Percentiles rank a stretch among this genome's conserved stretches.
Evolutionary conservation across 1,140 invertebrate species (phyloP).

Genomic region (Tetraneura akinire): DNA sequence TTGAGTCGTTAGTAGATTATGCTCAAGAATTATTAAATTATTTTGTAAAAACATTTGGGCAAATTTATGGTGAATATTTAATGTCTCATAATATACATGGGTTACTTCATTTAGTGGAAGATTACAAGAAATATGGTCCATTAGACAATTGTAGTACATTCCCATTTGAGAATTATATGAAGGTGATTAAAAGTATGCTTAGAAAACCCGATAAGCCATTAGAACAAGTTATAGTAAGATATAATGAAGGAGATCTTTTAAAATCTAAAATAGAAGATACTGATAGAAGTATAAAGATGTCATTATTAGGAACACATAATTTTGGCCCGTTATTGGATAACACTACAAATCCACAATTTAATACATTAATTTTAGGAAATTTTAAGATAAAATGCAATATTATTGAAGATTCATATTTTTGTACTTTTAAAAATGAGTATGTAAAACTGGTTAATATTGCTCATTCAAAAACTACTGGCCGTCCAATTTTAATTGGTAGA

Average conservation of each 20-base stretch:
- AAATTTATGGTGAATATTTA: background rate
- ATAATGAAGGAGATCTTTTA: background rate
- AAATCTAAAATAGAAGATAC: background rate
- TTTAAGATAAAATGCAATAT: background rate
- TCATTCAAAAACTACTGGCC: background rate
- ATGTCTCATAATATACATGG: slow-evolving; percentile 7
- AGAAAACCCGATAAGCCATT: background rate
- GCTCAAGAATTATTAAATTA: background rate
- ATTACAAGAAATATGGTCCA: background rate
- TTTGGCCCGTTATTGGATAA: background rate
- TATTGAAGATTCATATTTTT: background rate
- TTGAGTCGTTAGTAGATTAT: background rate
- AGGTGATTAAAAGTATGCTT: background rate
- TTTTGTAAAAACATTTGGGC: background rate
- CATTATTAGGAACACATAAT: background rate
- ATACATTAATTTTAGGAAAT: background rate
- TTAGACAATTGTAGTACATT: background rate
- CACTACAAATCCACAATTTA: background rate
- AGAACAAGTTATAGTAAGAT: background rate
- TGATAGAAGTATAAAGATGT: too few relatives aligned
- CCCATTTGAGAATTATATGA: background rate
- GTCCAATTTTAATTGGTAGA: background rate
- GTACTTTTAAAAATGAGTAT: background rate
- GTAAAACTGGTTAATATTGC: background rate
- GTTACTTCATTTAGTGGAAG: slow-evolving; percentile 6